Evolutionary conservation across 1,140 invertebrate species (phyloP).

Genomic region (Riptortus pedestris): DNA sequence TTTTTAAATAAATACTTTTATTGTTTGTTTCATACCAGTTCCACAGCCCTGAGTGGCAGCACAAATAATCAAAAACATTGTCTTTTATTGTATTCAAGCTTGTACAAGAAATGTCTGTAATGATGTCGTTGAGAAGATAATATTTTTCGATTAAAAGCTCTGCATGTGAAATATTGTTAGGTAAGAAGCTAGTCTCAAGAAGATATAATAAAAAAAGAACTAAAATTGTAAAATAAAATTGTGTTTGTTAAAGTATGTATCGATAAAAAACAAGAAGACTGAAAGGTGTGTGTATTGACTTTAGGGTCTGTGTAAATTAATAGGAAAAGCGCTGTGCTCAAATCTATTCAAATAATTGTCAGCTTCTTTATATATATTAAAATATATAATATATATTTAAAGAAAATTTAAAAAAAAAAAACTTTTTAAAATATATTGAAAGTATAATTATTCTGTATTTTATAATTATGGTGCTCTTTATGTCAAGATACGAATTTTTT

Average conservation of each 20-base stretch:
- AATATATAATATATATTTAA: not conserved
- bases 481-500: conserved; percentile 9
- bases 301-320: conserved; percentile 11
- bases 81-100: not conserved
- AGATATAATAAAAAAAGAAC: not conserved
- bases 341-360: conserved; percentile 18
- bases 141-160: conserved; percentile 6
- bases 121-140: not conserved
- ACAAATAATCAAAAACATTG: conserved; percentile 4
- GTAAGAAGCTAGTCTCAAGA: not conserved
- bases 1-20: too few species aligned
- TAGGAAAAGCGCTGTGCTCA: conserved; percentile 25
- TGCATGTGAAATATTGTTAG: not conserved
- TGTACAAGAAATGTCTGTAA: not conserved
- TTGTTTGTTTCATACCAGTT: not conserved
- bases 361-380: conserved; percentile 19
- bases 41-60: not conserved
- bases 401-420: not conserved
- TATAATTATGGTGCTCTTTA: conserved; percentile 14
- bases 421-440: not conserved
- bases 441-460: conserved; percentile 14
- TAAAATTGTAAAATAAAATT: not conserved
- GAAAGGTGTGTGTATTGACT: conserved; percentile 5
- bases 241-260: too few species aligned
- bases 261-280: not conserved